Evolutionary conservation across 2,113 vertebrate species (phyloP), one percentile per base, ranked within the genome.

Genomic region (Ibidorhyncha struthersii): DNA sequence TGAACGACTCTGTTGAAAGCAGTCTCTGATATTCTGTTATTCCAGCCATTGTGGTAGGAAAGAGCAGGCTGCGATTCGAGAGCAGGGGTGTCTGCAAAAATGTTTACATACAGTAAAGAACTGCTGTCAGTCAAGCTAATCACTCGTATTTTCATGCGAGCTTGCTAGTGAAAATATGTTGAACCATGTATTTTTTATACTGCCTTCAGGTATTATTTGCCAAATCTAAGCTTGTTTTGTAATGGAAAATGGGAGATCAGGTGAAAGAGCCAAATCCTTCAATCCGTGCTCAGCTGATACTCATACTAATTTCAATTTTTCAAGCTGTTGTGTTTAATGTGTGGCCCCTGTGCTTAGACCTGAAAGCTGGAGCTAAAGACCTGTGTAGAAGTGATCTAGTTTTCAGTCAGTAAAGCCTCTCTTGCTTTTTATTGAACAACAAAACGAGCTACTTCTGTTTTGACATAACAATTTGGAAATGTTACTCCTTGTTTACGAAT

Each of bases 101-200:
- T 93, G 86, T 92, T 95, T 93, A 49, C 71, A 65, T 63, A 65
- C 52, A 93, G 26, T 52, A 43, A 77, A 96, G 69, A 94, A 69
- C 52, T 82, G 34, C 70, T 84, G 89, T 86, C 96, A 81, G 53
- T 97, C 85, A 81, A n/a, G 59, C 21, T 61, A 65, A 69, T 93
- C 2, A 7, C 70, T 93, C 7, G 0, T 41, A 49, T 63, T 91
- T 93, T 84, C 61, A 21, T 61, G 83, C 69, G 69, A 92, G 43
- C 56, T 89, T 86, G 52, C 86, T 74, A 23, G 65, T 43, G 80
- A 92, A 90, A 81, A 83, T 86, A 78, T 3, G 23, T 82, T 86
- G 82, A 58, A 55, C 81, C 20, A 10, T 20, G 8, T 83, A 76
- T 93, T 97, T 94, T 49, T 72, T 93, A 69, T 7, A n/a, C 29